Evolutionary conservation across 1,140 invertebrate species (phyloP).

Genomic region (Pseudomyrmex flavicornis): DNA sequence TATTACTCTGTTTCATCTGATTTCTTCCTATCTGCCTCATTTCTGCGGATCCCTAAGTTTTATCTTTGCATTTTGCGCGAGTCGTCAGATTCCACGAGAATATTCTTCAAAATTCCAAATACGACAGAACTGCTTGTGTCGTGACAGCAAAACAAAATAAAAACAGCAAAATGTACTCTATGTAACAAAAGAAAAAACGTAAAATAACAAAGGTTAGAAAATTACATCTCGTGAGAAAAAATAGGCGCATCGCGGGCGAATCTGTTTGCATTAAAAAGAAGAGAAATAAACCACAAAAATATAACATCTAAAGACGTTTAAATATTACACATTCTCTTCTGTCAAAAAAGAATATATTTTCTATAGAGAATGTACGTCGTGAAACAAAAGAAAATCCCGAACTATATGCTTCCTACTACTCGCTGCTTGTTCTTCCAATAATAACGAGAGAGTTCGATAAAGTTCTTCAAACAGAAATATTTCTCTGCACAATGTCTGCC

Average conservation of each 20-base stretch:
- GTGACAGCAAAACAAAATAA: background rate
- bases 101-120: background rate
- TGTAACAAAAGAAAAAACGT: background rate
- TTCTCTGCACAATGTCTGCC: conserved; percentile 4
- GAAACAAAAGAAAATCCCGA: background rate
- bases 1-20: background rate
- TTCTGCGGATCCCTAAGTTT: conserved; percentile 1
- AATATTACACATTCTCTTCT: background rate
- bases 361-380: background rate
- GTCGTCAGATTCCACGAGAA: background rate
- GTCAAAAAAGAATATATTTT: conserved; percentile 1
- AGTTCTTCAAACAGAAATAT: conserved; percentile 47
- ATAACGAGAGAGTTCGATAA: conserved; percentile 27
- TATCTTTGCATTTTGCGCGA: background rate
- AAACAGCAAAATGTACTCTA: background rate
- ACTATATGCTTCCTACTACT: background rate
- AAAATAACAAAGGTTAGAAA: background rate
- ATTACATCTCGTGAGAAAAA: background rate
- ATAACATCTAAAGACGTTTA: background rate
- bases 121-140: background rate
- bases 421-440: conserved; percentile 20
- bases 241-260: background rate
- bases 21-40: conserved; percentile 3
- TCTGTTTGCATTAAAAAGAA: background rate
- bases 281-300: background rate